These are phyloP conservation scores for Platysternon megacephalum DNA, from an alignment of 2,113 vertebrate genomes.

Conservation along the genomic window DNA sequence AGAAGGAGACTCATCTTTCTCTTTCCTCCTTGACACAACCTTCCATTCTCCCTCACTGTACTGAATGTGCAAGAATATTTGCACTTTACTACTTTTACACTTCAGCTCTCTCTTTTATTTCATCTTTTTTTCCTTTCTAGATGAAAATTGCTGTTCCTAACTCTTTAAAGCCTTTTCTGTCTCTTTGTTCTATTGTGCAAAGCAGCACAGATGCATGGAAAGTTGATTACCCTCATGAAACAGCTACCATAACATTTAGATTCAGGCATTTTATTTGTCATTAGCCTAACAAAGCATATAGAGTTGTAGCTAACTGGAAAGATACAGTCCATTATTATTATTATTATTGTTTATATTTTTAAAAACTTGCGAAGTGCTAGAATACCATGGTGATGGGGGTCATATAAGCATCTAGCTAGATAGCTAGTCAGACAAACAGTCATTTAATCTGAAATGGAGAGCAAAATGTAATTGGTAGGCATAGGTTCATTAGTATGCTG, in stretches of 20 bases:
- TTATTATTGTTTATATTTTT: slow-evolving; percentile 74
- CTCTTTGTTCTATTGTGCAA: slow-evolving; percentile 60
- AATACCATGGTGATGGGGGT: not conserved
- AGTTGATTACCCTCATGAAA: slow-evolving; percentile 68
- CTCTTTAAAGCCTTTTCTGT: slow-evolving; percentile 30
- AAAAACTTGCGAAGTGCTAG: slow-evolving; percentile 22
- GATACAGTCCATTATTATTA: slow-evolving; percentile 70
- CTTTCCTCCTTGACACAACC: not conserved
- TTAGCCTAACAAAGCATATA: slow-evolving; percentile 72
- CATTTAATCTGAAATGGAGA: slow-evolving; percentile 71
- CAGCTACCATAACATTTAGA: slow-evolving; percentile 62
- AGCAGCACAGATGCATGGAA: slow-evolving; percentile 50
- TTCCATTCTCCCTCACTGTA: not conserved
- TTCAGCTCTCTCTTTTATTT: not conserved
- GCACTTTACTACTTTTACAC: not conserved
- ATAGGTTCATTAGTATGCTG: slow-evolving; percentile 69
- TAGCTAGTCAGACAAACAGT: slow-evolving; percentile 46
- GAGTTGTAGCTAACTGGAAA: slow-evolving; percentile 69
- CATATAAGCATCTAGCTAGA: slow-evolving; percentile 7
- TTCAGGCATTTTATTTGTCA: slow-evolving; percentile 72
- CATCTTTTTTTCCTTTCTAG: slow-evolving; percentile 40
- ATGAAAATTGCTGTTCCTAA: slow-evolving; percentile 4
- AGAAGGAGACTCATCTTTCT: not conserved
- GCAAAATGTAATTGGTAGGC: slow-evolving; percentile 69
- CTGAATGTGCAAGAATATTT: slow-evolving; percentile 16